Percentiles rank a stretch among this genome's conserved stretches.
phyloP scores from a whole-genome alignment of 2,797 vertebrate species.

The Mus minutoides region DNA sequence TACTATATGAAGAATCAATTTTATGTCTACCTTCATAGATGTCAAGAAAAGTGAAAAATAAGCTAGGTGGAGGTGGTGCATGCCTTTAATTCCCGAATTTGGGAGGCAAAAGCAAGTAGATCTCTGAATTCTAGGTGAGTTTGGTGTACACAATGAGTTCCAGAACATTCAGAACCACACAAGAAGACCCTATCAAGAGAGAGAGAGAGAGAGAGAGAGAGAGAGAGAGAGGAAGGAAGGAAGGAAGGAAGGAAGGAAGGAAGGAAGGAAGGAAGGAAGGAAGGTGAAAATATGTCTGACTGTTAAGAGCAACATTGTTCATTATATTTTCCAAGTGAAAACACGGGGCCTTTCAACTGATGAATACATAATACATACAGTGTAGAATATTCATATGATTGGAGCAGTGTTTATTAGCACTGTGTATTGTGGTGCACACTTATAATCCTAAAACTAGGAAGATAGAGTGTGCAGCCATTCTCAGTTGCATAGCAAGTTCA shows the following conservation, averaged over 20 bases:
- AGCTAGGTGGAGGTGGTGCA: background rate
- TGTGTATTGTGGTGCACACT: background rate
- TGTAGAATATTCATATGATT: background rate
- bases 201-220: background rate
- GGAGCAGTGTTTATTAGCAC: background rate
- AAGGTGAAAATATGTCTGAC: conserved; percentile 8
- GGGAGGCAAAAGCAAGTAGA: background rate
- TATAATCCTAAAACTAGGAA: background rate
- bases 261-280: background rate
- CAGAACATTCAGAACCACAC: background rate
- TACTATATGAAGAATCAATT: background rate
- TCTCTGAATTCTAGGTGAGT: background rate
- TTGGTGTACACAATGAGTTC: background rate
- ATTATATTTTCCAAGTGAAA: background rate
- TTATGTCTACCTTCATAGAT: background rate
- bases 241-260: background rate
- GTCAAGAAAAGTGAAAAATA: conserved; percentile 39
- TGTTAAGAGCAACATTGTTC: background rate
- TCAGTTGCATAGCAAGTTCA: background rate
- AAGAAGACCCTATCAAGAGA: background rate
- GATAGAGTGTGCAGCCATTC: background rate
- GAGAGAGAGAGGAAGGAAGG: no score
- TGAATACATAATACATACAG: background rate
- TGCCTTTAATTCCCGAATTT: background rate
- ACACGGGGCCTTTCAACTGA: background rate